Evolutionary conservation across 2,888 invertebrate species (phyloP), one percentile per base, ranked within the genome.

Genomic region (Caenorhabditis sp.): DNA sequence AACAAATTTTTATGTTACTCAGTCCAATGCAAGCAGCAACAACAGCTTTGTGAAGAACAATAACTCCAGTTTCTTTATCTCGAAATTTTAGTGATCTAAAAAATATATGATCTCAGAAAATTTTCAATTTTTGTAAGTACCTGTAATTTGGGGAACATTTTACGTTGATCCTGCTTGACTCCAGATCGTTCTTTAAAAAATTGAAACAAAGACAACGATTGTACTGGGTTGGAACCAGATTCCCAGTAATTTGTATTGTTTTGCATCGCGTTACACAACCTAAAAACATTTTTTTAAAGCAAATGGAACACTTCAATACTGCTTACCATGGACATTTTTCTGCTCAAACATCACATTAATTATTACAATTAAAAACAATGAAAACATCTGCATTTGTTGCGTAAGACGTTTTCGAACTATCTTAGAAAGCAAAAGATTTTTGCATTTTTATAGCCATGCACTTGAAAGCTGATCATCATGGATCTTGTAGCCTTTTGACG

Each of bases 71-170:
- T n/a, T 55, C 46, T 39, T 24, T 22, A 30, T 78, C 53, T 8
- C 81, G 66, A 17, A 81, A 81, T 30, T 81, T 81, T 9, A 81
- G 56, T 2, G 81, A 81, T 58, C 80, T 80, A 41, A 17, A 52
- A 48, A 45, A 35, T 13, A 52, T 7, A 15, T 26, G 11, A 32
- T 22, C 13, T 50, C 11, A 8, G 9, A 8, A 9, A 17, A 9
- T 45, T 45, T 52, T 52, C 4, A 9, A 35, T 20, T 9, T 13
- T 5, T 53, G 17, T 13, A 8, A n/a, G n/a, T 15, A 62, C 70
- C 76, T 61, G 13, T 71, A 77, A 35, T 48, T 41, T 6, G 77
- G 56, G 2, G 20, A 22, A 27, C 76, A 77, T 48, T 71, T 58
- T 1, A 59, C 2, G 9, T 35, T 35, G 9, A 3, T 45, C 48